Percentiles rank a stretch among this genome's conserved stretches.
These are phyloP conservation scores for Catharus minimus DNA, from an alignment of 2,113 vertebrate species.

Conservation along the genomic window DNA sequence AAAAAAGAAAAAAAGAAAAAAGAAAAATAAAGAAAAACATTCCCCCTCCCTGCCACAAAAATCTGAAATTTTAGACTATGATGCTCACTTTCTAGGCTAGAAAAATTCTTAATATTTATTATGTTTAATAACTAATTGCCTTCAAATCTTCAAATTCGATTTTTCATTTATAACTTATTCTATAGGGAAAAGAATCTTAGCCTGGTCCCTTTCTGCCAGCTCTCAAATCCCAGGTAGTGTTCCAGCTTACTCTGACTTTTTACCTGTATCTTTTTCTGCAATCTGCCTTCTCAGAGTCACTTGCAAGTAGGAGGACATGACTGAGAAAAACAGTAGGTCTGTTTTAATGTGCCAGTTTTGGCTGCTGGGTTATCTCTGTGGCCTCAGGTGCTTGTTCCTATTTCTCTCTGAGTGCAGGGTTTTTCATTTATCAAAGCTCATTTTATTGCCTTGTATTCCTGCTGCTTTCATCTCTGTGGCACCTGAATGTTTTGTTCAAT, in stretches of 20 bases:
- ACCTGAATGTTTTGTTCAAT: neutral
- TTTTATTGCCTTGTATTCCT: slow-evolving; percentile 6
- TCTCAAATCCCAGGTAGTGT: neutral
- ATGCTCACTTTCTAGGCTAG: neutral
- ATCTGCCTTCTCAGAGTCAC: neutral
- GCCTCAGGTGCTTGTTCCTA: fast-evolving
- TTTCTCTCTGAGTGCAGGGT: neutral
- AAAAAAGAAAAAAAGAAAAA: no score
- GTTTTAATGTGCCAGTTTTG: neutral
- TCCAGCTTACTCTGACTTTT: neutral
- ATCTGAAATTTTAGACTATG: neutral
- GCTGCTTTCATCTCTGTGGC: neutral
- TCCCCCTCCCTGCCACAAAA: neutral
- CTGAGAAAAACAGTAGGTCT: neutral
- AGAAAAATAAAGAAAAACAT: no score
- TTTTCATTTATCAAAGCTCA: slow-evolving; percentile 1
- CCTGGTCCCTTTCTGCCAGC: neutral
- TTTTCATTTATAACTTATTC: neutral
- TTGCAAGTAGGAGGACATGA: neutral
- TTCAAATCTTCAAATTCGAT: neutral
- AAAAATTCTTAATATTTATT: neutral
- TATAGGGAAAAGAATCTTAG: neutral
- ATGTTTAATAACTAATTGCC: neutral
- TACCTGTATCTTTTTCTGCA: neutral
- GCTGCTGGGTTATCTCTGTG: neutral